These are phyloP conservation scores for Caenorhabditis becei DNA, from an alignment of 2,888 invertebrate genomes.

Conservation along the genomic window DNA sequence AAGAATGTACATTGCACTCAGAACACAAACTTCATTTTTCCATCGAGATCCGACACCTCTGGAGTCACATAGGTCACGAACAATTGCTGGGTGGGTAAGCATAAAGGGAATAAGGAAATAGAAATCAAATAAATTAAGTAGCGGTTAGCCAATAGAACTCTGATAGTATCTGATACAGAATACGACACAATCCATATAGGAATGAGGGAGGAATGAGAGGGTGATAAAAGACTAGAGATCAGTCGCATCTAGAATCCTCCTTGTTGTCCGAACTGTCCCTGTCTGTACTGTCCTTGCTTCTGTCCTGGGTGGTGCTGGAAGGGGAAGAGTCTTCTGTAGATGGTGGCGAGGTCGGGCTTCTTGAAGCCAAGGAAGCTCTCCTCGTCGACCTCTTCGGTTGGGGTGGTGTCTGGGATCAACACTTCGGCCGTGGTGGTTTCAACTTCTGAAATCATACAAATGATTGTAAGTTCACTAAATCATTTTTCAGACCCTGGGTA, in stretches of 20 bases:
- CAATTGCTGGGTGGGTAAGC: slow-evolving; percentile 13
- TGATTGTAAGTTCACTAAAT: too few relatives aligned
- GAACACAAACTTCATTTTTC: slow-evolving; percentile 25
- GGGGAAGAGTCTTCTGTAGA: slow-evolving; percentile 64
- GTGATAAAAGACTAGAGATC: slow-evolving; percentile 16
- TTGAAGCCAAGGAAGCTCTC: slow-evolving; percentile 66
- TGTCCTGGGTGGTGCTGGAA: slow-evolving; percentile 57
- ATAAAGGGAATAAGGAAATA: neutral
- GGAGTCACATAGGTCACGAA: slow-evolving; percentile 44
- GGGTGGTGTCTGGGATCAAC: slow-evolving; percentile 46
- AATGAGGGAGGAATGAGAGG: slow-evolving; percentile 2
- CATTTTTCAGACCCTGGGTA: slow-evolving; percentile 3
- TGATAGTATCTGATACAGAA: slow-evolving; percentile 63
- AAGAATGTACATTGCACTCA: neutral
- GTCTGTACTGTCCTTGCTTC: slow-evolving; percentile 50
- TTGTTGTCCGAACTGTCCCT: slow-evolving; percentile 51
- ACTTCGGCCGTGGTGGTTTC: slow-evolving; percentile 26
- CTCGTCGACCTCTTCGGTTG: slow-evolving; percentile 57
- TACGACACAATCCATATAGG: slow-evolving; percentile 43
- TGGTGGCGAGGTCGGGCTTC: slow-evolving; percentile 65
- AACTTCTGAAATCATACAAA: slow-evolving; percentile 20
- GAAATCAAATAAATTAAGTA: slow-evolving; percentile 26
- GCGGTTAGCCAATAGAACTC: slow-evolving; percentile 5
- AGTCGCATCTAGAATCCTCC: slow-evolving; percentile 32
- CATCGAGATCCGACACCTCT: slow-evolving; percentile 50